Conservation (phyloP, 2,888 invertebrate genomes). For the Epirrhoe alternata region DNA sequence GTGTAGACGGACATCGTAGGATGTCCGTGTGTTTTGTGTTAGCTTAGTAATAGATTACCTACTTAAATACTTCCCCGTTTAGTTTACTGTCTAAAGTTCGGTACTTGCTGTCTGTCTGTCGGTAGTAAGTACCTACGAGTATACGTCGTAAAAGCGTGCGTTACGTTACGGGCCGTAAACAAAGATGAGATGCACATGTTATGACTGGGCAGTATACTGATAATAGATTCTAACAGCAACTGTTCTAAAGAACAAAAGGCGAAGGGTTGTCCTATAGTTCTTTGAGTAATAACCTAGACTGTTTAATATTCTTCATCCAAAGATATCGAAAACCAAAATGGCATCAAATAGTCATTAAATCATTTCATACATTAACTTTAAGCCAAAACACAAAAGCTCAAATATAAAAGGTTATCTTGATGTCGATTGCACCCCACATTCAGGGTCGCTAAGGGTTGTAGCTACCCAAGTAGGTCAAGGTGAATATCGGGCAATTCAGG, state of each 20-base stretch:
- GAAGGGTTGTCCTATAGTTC: too few species aligned
- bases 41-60: not conserved
- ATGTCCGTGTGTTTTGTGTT: not conserved
- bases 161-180: not conserved
- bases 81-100: not conserved
- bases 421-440: not conserved
- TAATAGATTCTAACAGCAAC: too few species aligned
- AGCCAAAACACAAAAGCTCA: not conserved
- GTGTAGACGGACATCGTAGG: not conserved
- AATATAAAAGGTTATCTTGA: slow-evolving; percentile 11
- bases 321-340: not conserved
- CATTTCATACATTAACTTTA: not conserved
- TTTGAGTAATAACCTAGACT: too few species aligned
- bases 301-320: too few species aligned
- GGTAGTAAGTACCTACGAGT: not conserved
- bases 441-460: slow-evolving; percentile 14
- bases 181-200: not conserved
- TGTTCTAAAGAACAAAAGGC: too few species aligned
- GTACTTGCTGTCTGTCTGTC: not conserved
- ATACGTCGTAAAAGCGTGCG: not conserved
- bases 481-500: slow-evolving; percentile 6
- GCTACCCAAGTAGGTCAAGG: slow-evolving; percentile 26
- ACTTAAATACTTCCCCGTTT: not conserved
- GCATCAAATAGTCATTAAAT: not conserved
- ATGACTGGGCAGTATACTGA: not conserved